Conservation (phyloP, 2,797 vertebrate genomes). For the Antrozous pallidus region DNA sequence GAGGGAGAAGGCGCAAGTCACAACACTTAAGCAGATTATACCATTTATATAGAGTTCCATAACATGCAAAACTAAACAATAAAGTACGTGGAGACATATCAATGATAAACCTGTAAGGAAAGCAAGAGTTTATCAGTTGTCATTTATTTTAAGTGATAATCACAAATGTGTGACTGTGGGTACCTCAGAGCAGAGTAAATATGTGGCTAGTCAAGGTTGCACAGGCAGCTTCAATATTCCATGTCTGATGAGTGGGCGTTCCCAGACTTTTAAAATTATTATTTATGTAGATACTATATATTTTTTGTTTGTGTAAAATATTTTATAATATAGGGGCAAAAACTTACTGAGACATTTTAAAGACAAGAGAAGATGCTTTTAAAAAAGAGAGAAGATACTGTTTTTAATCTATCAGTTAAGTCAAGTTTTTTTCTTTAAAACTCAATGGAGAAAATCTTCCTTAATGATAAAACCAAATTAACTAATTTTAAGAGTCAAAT, state of each 20-base stretch:
- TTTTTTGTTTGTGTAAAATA: neutral
- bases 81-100: neutral
- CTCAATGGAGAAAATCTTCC: neutral
- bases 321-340: neutral
- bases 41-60: neutral
- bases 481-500: conserved; percentile 6
- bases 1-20: neutral
- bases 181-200: neutral
- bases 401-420: neutral
- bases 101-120: neutral
- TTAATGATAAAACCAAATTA: conserved; percentile 22
- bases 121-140: neutral
- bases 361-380: neutral
- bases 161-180: neutral
- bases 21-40: neutral
- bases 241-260: neutral
- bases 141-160: neutral
- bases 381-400: neutral
- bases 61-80: neutral
- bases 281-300: neutral
- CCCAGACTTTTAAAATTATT: neutral
- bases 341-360: neutral
- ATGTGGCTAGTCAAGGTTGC: neutral
- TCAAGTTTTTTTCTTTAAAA: neutral
- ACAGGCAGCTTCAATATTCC: neutral